Base-by-base conservation (phyloP, 2,797 vertebrate genomes). In the Spondyliosoma cantharus region DNA sequence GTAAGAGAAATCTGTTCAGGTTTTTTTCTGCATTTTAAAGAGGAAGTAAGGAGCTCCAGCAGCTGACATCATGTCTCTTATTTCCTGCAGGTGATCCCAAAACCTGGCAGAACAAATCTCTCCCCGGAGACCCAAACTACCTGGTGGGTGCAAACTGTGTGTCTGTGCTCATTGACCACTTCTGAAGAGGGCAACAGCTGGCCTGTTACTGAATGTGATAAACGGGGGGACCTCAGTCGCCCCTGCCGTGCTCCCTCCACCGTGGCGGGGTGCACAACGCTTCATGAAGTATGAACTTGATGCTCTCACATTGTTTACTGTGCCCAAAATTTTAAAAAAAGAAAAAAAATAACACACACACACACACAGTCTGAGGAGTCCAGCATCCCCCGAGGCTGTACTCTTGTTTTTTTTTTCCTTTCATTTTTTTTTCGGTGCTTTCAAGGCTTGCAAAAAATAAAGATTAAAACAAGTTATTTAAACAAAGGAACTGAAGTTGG, bases 21-120 rank as follows among this genome's bases (percentile, higher is more conserved):
- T 5, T 60, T 29, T 49, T 45, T 49, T 17, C n/a, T 73, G 20
- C 37, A 4, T 75, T 64, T 37, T 45, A 22, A 76, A 81, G n/a
- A 17, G 8, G 7, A 64, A 7, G 7, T n/a, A 32, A 62, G 52
- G 20, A 22, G 65, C 59, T 70, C 20, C 54, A 57, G 63, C 56
- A 24, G 67, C 81, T 95, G 91, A 94, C 90, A 80, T 50, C 91
- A 71, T 17, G 74, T 75, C 27, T 80, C 45, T 81, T 1, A 2
- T 78, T 78, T 94, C 80, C 90, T 84, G 72, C 95, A 99, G 98
- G 98, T 96, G 98, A 99, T 92, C 97, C 97, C 87, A 99, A 99
- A 96, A 98, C 97, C 89, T 99, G 98, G 98, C 98, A 99, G 95
- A 99, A 99, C 95, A 99, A 99, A 95, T 98, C 97, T 94, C 97